Conservation (phyloP, 2,113 vertebrate genomes). For the Podarcis muralis region DNA sequence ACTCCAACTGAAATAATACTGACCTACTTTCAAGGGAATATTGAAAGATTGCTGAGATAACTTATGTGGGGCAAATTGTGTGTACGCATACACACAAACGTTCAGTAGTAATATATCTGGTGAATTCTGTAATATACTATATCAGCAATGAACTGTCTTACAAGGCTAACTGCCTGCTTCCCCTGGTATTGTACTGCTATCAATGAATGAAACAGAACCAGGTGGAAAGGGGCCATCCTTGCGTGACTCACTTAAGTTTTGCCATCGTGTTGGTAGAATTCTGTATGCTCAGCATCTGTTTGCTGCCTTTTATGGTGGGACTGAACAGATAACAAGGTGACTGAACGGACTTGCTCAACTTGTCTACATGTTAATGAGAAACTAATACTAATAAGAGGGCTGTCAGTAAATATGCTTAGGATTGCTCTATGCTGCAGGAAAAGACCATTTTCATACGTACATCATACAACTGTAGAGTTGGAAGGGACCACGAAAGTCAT, state of each 20-base stretch:
- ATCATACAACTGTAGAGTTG: no score
- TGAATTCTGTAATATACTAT: background rate
- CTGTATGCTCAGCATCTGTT: background rate
- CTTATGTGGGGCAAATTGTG: background rate
- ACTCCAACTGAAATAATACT: background rate
- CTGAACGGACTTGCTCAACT: background rate
- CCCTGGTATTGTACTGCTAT: background rate
- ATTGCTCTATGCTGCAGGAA: background rate
- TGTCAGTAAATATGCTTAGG: background rate
- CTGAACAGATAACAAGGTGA: background rate
- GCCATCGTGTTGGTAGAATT: background rate
- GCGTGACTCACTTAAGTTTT: background rate
- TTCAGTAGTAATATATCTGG: background rate
- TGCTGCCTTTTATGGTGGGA: background rate
- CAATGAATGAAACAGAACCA: background rate
- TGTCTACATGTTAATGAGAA: background rate
- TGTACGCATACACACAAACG: background rate
- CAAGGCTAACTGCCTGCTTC: background rate
- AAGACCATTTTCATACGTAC: no score
- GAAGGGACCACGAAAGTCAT: no score
- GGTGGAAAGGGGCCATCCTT: background rate
- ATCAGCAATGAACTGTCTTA: background rate
- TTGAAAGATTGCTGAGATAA: background rate
- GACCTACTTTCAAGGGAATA: no score
- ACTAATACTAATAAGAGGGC: background rate